A percentile compares a stretch with the other conserved stretches of the same genome.
Evolutionary conservation across 2,797 vertebrate species (phyloP).

Genomic region (Sus cebifrons): DNA sequence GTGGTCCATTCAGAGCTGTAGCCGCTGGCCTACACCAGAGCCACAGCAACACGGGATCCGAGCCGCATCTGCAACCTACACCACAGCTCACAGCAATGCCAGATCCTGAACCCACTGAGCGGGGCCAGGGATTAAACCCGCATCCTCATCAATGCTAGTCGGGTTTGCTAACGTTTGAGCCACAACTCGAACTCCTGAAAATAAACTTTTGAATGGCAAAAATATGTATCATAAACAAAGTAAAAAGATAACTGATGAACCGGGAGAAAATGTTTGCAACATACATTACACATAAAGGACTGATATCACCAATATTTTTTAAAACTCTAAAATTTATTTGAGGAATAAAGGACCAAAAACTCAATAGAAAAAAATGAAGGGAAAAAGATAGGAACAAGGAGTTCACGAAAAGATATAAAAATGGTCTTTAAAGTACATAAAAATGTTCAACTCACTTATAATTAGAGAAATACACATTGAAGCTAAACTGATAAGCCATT

Average conservation of each 20-base stretch:
- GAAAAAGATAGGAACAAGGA: background rate
- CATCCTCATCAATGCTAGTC: no score
- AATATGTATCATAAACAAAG: background rate
- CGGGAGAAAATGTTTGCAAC: background rate
- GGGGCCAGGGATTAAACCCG: no score
- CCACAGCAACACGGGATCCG: no score
- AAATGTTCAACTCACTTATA: conserved; percentile 10
- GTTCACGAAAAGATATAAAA: background rate
- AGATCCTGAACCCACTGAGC: no score
- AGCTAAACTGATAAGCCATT: background rate
- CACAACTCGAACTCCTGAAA: background rate
- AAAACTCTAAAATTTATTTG: background rate
- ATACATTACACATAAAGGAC: background rate
- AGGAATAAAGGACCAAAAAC: background rate
- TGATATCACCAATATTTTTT: background rate
- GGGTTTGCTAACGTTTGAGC: no score
- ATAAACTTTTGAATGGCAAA: background rate
- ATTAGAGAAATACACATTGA: background rate
- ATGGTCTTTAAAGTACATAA: background rate
- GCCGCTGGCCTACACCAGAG: no score
- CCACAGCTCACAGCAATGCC: no score
- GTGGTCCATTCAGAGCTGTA: no score
- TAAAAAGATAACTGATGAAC: background rate
- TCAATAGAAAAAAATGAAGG: background rate
- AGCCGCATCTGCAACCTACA: no score